Evolutionary conservation across 2,113 vertebrate genomes (phyloP).

Genomic region (Pseudopipra pipra): DNA sequence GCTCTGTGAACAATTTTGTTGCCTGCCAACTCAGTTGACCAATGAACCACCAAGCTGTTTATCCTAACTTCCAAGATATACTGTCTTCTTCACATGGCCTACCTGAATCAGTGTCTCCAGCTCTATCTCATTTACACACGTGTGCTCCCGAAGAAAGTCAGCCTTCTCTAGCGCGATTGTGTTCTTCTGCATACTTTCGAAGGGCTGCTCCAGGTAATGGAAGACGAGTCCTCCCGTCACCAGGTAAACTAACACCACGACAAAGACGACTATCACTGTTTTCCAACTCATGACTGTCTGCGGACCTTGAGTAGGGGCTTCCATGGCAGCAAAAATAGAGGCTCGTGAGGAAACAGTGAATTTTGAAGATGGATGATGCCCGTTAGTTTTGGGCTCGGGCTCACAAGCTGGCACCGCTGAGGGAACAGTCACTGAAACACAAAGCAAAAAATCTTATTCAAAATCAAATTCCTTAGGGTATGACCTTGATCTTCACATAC

Average conservation of each 20-base stretch:
- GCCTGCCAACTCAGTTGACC: background rate
- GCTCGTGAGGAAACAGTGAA: conserved; percentile 85
- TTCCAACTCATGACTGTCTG: conserved; percentile 98
- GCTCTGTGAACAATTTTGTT: background rate
- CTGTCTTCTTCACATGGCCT: background rate
- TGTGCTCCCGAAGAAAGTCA: conserved; percentile 84
- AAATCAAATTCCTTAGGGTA: background rate
- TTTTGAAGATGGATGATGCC: conserved; percentile 80
- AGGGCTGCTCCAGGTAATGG: conserved; percentile 89
- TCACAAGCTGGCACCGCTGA: conserved; percentile 82
- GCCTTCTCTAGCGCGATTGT: conserved; percentile 89
- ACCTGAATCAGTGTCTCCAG: conserved; percentile 93
- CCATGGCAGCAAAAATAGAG: conserved; percentile 89
- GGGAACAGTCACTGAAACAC: conserved; percentile 87
- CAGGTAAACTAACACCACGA: conserved; percentile 92
- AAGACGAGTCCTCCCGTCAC: conserved; percentile 90
- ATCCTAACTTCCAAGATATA: background rate
- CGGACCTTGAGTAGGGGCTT: conserved; percentile 77
- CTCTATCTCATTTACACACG: conserved; percentile 85
- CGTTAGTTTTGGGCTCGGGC: conserved; percentile 80
- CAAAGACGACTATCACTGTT: conserved; percentile 91
- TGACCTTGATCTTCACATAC: background rate
- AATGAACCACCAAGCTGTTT: background rate
- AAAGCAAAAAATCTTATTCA: background rate
- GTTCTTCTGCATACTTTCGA: conserved; percentile 89